phyloP scores from a whole-genome alignment of 2,797 vertebrate genomes.

The Chrysocyon brachyurus region DNA sequence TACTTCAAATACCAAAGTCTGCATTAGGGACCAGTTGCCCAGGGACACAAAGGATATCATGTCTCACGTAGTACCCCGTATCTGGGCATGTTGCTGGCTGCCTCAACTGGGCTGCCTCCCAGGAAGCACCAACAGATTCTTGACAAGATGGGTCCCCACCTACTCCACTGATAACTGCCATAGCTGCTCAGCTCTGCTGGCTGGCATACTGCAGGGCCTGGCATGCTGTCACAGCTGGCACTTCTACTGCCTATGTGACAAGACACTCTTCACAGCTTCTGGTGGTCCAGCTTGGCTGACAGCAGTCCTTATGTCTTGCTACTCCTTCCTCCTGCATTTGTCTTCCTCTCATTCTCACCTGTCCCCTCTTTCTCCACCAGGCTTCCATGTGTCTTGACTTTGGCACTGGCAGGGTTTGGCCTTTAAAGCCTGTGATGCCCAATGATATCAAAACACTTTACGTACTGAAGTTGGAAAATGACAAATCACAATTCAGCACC shows the following conservation, averaged over 20 bases:
- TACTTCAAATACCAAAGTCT: not conserved
- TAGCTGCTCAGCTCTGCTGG: not conserved
- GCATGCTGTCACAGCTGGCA: not conserved
- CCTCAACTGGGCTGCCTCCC: not conserved
- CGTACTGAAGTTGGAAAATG: not conserved
- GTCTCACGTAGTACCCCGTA: not conserved
- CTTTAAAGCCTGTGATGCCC: not conserved
- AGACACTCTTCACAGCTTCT: not conserved
- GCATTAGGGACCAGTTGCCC: not conserved
- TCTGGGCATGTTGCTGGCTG: rapidly evolving
- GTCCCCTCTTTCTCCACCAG: not conserved
- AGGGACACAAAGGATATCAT: not conserved
- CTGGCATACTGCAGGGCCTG: not conserved
- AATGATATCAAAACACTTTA: not conserved
- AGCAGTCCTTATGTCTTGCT: not conserved
- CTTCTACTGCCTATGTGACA: not conserved
- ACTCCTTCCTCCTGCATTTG: not conserved
- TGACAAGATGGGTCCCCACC: not conserved
- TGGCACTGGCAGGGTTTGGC: not conserved
- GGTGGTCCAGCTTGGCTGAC: not conserved
- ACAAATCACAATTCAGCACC: not conserved
- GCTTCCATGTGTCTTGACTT: not conserved
- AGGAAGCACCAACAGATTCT: not conserved
- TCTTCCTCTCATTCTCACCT: not conserved
- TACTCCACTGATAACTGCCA: not conserved